Percentiles rank a stretch among this genome's conserved stretches.
These are phyloP conservation scores for Setophaga petechia DNA, from an alignment of 2,113 vertebrate species.

Conservation along the genomic window DNA sequence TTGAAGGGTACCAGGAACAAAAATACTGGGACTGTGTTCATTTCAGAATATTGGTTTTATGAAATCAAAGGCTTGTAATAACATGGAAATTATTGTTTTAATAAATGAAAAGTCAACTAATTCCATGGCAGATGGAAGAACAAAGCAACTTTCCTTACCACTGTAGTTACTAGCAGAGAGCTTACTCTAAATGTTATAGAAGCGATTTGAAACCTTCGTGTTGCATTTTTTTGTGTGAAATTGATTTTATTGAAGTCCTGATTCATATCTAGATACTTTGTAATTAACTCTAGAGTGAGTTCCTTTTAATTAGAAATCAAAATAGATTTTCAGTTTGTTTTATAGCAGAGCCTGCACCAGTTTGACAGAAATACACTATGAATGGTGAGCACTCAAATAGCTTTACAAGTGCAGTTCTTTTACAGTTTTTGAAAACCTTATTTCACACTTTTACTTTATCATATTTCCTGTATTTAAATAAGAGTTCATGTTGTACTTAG, in stretches of 20 bases:
- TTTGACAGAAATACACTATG: background rate
- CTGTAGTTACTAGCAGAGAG: background rate
- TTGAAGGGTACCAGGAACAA: background rate
- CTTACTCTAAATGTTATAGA: background rate
- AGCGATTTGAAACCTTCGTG: background rate
- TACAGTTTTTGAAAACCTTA: background rate
- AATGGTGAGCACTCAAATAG: background rate
- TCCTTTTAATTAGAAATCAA: conserved; percentile 2
- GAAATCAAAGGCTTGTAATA: background rate
- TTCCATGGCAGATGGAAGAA: background rate
- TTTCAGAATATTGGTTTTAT: background rate
- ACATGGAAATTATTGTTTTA: background rate
- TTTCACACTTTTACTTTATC: background rate
- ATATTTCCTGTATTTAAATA: background rate
- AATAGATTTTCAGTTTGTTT: background rate
- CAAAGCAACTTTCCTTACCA: background rate
- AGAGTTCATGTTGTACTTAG: background rate
- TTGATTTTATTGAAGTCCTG: background rate
- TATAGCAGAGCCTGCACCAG: background rate
- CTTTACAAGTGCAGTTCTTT: background rate
- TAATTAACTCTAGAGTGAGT: background rate
- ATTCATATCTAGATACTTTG: background rate
- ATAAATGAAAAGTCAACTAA: background rate
- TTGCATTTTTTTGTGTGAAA: background rate
- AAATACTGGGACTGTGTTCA: background rate